Conservation (phyloP, 2,888 invertebrate species). For the Aphodius sticticus region DNA sequence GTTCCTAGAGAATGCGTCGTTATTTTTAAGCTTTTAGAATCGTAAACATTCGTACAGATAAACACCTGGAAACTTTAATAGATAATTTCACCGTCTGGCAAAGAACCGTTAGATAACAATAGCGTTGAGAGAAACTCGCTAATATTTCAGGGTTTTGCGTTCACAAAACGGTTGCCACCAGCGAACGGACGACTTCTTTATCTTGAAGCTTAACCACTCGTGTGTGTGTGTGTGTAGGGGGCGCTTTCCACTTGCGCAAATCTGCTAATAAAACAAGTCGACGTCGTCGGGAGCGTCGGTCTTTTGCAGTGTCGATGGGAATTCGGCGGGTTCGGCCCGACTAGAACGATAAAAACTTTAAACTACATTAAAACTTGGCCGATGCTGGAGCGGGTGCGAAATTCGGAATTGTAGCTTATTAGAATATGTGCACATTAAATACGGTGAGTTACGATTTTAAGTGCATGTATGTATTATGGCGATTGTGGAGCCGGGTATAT, state of each 20-base stretch:
- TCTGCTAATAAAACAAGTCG: neutral
- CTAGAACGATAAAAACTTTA: neutral
- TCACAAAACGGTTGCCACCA: too few relatives aligned
- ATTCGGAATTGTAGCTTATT: constrained; percentile 4
- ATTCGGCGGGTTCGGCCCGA: neutral
- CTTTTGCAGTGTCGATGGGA: neutral
- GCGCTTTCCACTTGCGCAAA: neutral
- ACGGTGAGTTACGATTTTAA: neutral
- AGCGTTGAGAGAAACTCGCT: neutral
- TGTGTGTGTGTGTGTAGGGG: neutral
- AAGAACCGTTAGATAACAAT: neutral
- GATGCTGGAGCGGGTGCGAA: neutral
- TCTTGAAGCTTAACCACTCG: neutral
- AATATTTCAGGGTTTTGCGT: neutral
- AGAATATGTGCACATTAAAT: neutral
- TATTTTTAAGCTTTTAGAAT: neutral
- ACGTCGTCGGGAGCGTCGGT: neutral
- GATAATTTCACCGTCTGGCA: neutral
- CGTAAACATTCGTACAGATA: neutral
- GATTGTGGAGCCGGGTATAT: neutral
- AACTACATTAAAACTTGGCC: constrained; percentile 4
- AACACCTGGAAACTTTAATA: neutral
- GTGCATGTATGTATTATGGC: neutral
- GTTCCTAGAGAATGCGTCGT: neutral
- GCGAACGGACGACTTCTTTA: neutral